Conservation (phyloP, 2,797 vertebrate genomes). For the Diplodus sargus region DNA sequence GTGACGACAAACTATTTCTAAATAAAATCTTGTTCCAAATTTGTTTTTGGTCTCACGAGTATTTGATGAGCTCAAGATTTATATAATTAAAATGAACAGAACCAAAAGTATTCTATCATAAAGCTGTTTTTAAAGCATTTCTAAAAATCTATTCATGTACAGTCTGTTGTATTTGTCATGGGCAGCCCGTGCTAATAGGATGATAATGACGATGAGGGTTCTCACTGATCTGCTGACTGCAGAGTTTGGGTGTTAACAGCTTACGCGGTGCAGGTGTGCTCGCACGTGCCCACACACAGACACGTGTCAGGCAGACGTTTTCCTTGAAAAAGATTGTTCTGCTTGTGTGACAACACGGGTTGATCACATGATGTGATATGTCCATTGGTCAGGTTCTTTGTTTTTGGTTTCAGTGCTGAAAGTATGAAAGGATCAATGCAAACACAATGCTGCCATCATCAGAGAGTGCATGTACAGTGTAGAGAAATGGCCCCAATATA, state of each 20-base stretch:
- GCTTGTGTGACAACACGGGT: not conserved
- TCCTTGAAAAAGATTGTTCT: constrained; percentile 7
- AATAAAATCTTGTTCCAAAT: constrained; percentile 1
- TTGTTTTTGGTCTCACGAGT: constrained; percentile 4
- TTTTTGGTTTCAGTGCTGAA: not conserved
- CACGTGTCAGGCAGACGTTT: constrained; percentile 4
- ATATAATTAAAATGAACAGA: not conserved
- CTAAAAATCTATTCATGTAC: not conserved
- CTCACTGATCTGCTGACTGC: constrained; percentile 81
- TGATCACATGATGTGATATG: not conserved
- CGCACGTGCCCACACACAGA: not conserved
- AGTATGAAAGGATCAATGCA: no score
- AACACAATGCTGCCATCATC: no score
- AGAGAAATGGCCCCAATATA: not conserved
- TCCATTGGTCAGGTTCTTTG: not conserved
- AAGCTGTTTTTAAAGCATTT: not conserved
- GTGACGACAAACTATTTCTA: not conserved
- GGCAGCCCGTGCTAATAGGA: constrained; percentile 76
- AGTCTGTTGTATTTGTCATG: constrained; percentile 1
- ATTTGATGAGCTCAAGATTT: not conserved
- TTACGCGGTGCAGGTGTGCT: constrained; percentile 63
- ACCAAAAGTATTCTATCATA: not conserved
- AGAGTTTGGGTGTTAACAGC: constrained; percentile 76
- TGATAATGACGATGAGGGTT: constrained; percentile 66
- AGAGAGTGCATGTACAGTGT: not conserved